Conservation (phyloP, 2,113 vertebrate species). For the Typhlomys cinereus region DNA sequence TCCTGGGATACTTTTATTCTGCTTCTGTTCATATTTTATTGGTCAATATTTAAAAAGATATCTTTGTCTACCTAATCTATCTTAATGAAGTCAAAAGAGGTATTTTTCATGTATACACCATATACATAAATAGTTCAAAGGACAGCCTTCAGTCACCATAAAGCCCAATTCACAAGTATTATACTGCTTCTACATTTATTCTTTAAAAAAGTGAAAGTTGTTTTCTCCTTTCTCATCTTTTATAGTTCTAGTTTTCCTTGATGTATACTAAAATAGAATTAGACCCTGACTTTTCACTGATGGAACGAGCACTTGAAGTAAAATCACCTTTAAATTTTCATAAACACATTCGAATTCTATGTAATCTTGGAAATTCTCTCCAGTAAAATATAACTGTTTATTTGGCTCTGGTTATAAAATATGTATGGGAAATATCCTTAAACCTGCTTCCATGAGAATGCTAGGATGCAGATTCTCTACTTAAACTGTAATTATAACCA, state of each 20-base stretch:
- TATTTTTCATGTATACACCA: not conserved
- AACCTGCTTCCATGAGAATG: not conserved
- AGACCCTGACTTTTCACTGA: not conserved
- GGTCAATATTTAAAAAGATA: not conserved
- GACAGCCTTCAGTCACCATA: not conserved
- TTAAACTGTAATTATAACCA: not conserved
- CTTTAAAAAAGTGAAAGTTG: not conserved
- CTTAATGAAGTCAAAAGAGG: not conserved
- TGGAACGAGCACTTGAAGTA: not conserved
- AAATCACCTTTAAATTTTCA: not conserved
- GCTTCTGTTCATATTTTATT: not conserved
- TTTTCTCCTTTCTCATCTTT: not conserved
- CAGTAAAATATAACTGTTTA: not conserved
- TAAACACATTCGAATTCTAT: not conserved
- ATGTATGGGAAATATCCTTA: not conserved
- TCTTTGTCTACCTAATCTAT: not conserved
- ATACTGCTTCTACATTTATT: not conserved
- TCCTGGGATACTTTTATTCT: conserved; percentile 26
- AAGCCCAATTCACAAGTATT: not conserved
- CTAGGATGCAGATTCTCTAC: not conserved
- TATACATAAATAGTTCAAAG: not conserved
- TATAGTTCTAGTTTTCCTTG: not conserved
- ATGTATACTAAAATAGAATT: not conserved
- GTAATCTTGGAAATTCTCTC: not conserved
- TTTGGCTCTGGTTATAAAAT: not conserved